Percentiles rank a stretch among this genome's conserved stretches.
Evolutionary conservation across 1,140 invertebrate genomes (phyloP).

Genomic region (Rhagoletis pomonella): DNA sequence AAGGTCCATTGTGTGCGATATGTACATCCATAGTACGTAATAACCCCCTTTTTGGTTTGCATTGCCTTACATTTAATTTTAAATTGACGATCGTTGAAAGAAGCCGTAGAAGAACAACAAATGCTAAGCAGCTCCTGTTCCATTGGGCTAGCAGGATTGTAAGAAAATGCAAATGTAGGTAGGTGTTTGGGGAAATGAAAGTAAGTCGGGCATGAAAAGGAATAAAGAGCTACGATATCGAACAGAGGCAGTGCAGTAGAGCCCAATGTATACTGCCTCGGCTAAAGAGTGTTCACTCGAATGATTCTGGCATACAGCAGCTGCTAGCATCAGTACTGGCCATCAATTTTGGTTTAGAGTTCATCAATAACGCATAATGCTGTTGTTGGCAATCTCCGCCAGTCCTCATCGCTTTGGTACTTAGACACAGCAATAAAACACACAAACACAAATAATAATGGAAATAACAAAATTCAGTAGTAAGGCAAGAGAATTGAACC

Average conservation of each 20-base stretch:
- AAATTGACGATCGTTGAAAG: conserved; percentile 12
- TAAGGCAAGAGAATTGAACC: neutral
- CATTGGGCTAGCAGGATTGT: neutral
- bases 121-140: neutral
- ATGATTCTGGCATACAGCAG: conserved; percentile 28
- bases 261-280: neutral
- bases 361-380: conserved; percentile 48
- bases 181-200: neutral
- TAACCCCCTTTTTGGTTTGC: neutral
- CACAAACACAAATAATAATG: neutral
- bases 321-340: conserved; percentile 4
- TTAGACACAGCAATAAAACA: neutral
- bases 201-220: neutral
- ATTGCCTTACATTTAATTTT: conserved; percentile 1
- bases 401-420: neutral
- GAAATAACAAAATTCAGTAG: neutral
- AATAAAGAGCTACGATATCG: neutral
- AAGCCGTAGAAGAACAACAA: neutral
- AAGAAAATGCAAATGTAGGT: neutral
- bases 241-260: neutral
- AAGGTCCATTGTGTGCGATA: neutral
- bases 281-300: neutral
- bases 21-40: neutral
- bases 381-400: conserved; percentile 22
- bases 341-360: conserved; percentile 48